Evolutionary conservation across 1,140 invertebrate genomes (phyloP).

Genomic region (Asobara japonica): DNA sequence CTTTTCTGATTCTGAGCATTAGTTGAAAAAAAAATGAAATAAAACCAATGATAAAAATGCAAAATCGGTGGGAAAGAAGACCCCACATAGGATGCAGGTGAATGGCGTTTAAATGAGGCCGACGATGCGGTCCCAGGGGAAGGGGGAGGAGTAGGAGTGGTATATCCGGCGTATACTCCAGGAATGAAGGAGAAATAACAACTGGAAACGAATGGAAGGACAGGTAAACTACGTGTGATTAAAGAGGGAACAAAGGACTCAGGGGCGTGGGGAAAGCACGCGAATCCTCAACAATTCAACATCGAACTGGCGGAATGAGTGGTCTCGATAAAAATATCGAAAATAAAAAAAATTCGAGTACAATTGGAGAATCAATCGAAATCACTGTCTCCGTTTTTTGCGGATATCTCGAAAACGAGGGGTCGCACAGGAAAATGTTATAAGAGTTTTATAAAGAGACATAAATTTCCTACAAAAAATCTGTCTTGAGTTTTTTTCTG

Average conservation of each 20-base stretch:
- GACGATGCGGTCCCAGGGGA: background rate
- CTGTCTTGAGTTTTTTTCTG: no score
- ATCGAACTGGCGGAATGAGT: background rate
- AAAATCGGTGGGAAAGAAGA: conserved; percentile 10
- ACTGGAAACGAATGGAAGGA: conserved; percentile 16
- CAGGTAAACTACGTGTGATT: conserved; percentile 15
- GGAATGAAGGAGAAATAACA: conserved; percentile 7
- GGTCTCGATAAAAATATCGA: no score
- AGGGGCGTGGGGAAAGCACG: background rate
- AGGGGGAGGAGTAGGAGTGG: background rate
- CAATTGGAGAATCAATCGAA: background rate
- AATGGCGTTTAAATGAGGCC: conserved; percentile 6
- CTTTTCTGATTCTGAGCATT: background rate
- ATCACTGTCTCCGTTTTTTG: no score
- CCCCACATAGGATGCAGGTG: conserved; percentile 11
- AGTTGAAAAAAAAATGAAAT: background rate
- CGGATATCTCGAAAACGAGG: no score
- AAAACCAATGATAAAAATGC: background rate
- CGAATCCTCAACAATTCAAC: background rate
- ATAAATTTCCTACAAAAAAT: no score
- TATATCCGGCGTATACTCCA: conserved; percentile 8
- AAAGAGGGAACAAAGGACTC: conserved; percentile 5
- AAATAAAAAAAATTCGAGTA: background rate
- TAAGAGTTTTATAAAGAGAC: no score
- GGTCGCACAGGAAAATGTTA: no score